Evolutionary conservation across 2,113 vertebrate species (phyloP), one percentile per base, ranked within the genome.

Genomic region (Triplophysa rosa): DNA sequence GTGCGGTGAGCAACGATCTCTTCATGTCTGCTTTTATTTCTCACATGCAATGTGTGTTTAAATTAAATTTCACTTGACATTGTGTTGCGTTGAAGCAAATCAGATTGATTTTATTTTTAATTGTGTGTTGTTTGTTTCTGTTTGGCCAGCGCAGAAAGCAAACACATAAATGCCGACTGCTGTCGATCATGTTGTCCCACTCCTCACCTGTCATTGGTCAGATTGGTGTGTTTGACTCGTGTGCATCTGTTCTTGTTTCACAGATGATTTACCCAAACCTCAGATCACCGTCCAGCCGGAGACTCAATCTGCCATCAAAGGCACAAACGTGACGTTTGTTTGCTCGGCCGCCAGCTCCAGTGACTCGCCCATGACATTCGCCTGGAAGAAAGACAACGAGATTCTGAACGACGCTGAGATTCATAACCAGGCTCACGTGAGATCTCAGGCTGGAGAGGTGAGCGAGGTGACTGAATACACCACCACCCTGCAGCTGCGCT

Each of bases 341-440:
- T 99, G 98, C 89, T 97, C 96, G 0, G 98, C 97, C 8, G 96
- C 96, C 19, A 98, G 97, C 88, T 98, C 97, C 90, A 99, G 98
- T 42, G 96, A 98, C 87, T 98, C 98, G 0, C 97, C 96, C 0
- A 98, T 99, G 96, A 98, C 95, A 67, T 98, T 98, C 49, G 93
- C 97, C 29, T 99, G 98, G 98, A 98, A 97, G 85, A 99, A 98
- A 82, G 98, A 99, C 91, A 98, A 98, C 0, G 96, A 99, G 76
- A 90, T 93, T 1, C 88, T 98, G 58, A 93, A 92, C 5, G 94
- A 97, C 1, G 95, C 92, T 0, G 96, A 98, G 84, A 95, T 98
- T 89, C 95, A 96, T 87, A 98, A 97, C 85, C 96, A 98, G 2
- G 96, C 96, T 0, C 96, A 99, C 83, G 89, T 97, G 47, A 89